Evolutionary conservation across 1,140 invertebrate genomes (phyloP).

Genomic region (Leptinotarsa texana): DNA sequence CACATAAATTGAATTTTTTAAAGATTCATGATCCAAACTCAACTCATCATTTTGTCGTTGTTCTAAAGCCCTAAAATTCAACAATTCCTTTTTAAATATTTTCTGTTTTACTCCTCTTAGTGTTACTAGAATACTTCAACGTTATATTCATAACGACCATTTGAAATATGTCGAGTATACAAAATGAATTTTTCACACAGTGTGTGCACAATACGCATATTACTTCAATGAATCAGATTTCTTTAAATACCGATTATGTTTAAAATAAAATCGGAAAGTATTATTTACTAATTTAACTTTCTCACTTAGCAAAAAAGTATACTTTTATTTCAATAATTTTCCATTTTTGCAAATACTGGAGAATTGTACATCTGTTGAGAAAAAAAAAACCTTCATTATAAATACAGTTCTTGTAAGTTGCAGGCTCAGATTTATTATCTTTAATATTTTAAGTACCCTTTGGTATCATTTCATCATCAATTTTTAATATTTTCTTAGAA

Average conservation of each 20-base stretch:
- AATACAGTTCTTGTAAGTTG: too few relatives aligned
- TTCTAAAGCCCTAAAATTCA: conserved; percentile 18
- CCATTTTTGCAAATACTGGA: not conserved
- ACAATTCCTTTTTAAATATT: conserved; percentile 17
- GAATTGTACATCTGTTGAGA: too few relatives aligned
- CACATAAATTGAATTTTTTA: conserved; percentile 5
- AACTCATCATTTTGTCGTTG: conserved; percentile 13
- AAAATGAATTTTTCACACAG: conserved; percentile 16
- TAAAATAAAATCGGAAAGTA: conserved; percentile 23
- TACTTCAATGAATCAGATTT: not conserved
- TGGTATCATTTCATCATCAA: too few relatives aligned
- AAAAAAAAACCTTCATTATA: too few relatives aligned
- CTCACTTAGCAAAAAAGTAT: conserved; percentile 4
- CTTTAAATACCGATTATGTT: conserved; percentile 16
- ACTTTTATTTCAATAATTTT: conserved; percentile 13
- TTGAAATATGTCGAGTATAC: not conserved
- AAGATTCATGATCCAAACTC: not conserved
- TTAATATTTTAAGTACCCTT: not conserved
- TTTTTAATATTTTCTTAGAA: too few relatives aligned
- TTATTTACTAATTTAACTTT: conserved; percentile 14
- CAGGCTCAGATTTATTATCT: too few relatives aligned
- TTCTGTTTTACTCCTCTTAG: conserved; percentile 3
- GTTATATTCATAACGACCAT: not conserved
- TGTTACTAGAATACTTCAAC: not conserved
- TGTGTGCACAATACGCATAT: conserved; percentile 19